Base-by-base conservation (phyloP, 2,797 vertebrate species). In the Psittacula echo region DNA sequence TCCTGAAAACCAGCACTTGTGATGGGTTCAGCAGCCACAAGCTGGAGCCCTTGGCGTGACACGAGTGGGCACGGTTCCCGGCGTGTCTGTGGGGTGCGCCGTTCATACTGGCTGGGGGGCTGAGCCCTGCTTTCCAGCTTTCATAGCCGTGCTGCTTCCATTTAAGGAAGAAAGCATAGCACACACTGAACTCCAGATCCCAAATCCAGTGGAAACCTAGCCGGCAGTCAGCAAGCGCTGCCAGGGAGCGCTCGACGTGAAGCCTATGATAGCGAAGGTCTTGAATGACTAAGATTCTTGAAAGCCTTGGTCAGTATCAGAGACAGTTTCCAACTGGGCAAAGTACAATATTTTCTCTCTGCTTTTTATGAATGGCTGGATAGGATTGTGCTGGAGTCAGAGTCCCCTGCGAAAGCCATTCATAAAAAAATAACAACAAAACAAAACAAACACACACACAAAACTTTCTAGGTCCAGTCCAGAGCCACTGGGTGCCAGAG, bases 391-490 rank as follows among this genome's bases (percentile, higher is more conserved):
- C 96, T 96, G 92, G 93, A 94, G 88, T 94, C 93, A 85, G 93
- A 95, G 64, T 95, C 94, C 96, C 91, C 90, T 87, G 89, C 48
- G 54, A 86, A 97, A 98, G 91, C 98, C 98, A 98, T 98, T 98
- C 98, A 98, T 98, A 98, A 98, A 98, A 98, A 39, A 98, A 97
- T 98, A 97, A 98, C 96, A 97, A 97, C 97, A 97, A 97, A 98
- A 94, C 93, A 96, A 98, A 98, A 97, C 96, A 97, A 97, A 96
- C 89, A 87, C 83, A 94, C 85, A 90, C 79, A 87, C 3, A 64
- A 97, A 97, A 65, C 89, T 96, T 97, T 97, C 92, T 87, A 78
- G 48, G 96, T 97, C 94, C 96, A 93, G 90, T 96, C 97, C 92
- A 77, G 96, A 98, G 97, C 97, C 97, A 92, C n/a, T 96, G 97